Conservation (phyloP, 2,888 invertebrate genomes). For the Apotomis betuletana region DNA sequence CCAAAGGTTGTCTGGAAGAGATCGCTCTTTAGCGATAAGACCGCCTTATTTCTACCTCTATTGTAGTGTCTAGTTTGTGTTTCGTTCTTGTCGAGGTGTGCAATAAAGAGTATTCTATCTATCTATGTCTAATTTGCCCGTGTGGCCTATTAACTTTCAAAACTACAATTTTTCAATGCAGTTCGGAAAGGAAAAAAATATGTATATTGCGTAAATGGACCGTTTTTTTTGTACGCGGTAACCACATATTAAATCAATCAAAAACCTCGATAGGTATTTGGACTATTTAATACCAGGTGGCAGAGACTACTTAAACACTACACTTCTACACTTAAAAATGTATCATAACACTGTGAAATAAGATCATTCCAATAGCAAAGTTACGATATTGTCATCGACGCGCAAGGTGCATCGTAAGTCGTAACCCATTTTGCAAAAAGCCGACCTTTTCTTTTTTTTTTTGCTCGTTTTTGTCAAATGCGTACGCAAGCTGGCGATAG, state of each 20-base stretch:
- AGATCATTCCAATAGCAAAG: neutral
- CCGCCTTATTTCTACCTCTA: too few species aligned
- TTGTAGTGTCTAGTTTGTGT: too few species aligned
- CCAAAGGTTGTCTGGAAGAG: too few species aligned
- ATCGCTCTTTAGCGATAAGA: too few species aligned
- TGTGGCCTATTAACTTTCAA: too few species aligned
- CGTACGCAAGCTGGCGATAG: slow-evolving; percentile 18
- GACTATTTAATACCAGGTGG: slow-evolving; percentile 14
- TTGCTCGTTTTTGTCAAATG: slow-evolving; percentile 6
- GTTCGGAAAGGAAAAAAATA: too few species aligned
- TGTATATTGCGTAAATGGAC: too few species aligned
- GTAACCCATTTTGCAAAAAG: slow-evolving; percentile 26
- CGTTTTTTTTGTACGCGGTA: neutral
- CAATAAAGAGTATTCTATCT: too few species aligned
- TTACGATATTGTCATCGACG: neutral
- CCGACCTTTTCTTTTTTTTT: slow-evolving; percentile 1
- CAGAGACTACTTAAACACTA: neutral
- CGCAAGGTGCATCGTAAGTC: slow-evolving; percentile 27
- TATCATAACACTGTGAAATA: neutral
- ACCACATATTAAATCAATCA: slow-evolving; percentile 12
- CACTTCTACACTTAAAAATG: neutral
- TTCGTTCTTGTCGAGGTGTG: too few species aligned
- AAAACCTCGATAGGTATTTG: neutral
- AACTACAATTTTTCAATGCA: too few species aligned
- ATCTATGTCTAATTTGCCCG: too few species aligned